Evolutionary conservation across 2,113 vertebrate species (phyloP).

Genomic region (Tonatia bakeri): DNA sequence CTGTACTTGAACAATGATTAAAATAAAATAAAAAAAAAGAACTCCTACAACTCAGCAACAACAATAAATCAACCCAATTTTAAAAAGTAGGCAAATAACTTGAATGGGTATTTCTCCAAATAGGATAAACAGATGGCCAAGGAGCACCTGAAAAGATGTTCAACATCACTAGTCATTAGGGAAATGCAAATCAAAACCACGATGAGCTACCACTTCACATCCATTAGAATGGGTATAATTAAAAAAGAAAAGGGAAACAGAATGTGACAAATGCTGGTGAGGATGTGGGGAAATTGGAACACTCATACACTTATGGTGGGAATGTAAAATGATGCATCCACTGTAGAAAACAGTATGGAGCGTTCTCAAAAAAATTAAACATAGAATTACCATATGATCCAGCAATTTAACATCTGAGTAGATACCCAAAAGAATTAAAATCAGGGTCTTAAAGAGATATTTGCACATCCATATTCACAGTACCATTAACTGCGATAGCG

Average conservation of each 20-base stretch:
- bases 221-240: neutral
- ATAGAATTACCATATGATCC: neutral
- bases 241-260: neutral
- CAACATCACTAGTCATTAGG: neutral
- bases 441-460: neutral
- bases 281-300: neutral
- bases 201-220: neutral
- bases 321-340: neutral
- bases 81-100: neutral
- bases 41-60: neutral
- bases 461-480: neutral
- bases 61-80: neutral
- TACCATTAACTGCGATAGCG: too few species aligned
- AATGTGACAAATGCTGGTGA: neutral
- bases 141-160: neutral
- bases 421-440: neutral
- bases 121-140: neutral
- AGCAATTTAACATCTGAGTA: neutral
- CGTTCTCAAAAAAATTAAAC: neutral
- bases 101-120: neutral
- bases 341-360: neutral
- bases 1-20: too few species aligned
- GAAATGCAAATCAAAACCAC: neutral
- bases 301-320: neutral
- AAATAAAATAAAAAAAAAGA: neutral